Evolutionary conservation across 2,113 vertebrate genomes (phyloP), one percentile per base, ranked within the genome.

Genomic region (Myrmecobius fasciatus): DNA sequence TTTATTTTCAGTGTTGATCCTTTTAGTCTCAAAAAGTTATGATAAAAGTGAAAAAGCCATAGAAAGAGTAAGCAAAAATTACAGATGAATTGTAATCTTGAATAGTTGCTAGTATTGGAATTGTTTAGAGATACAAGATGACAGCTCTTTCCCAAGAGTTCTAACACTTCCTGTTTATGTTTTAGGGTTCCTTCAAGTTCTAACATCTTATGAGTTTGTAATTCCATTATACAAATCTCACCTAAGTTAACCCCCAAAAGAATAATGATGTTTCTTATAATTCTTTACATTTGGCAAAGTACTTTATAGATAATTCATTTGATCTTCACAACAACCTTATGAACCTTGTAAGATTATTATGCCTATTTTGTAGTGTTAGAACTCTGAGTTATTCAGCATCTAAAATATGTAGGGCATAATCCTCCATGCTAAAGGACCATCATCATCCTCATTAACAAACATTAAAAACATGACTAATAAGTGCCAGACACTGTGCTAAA

Each of bases 381-480:
- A n/a, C n/a, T 67, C 4, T 67, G 10, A 6, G 31, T 67, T 67
- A 67, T n/a, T 67, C 31, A 36, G 31, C 0, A 28, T 89, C 89
- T 95, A 94, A 91, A 92, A 91, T 52, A 54, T 91, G 36, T 17
- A 89, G 8, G n/a, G n/a, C 49, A 89, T 88, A 93, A 89, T 75
- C n/a, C 60, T 75, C 1, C 11, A 4, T n/a, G 7, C 12, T 20
- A 75, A 75, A 36, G 60, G 4, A 75, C 17, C 60, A 75, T 20
- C 12, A 67, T 36, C 60, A 75, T 75, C 14, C n/a, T n/a, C n/a
- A 20, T n/a, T 94, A 89, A 91, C 26, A 25, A 91, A 52, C 5
- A 49, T 93, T 90, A 89, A 56, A 1, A 83, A 22, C 90, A 48
- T 60, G 7, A 43, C 92, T 95, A 75, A 89, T 52, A 93, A 10